Base-by-base conservation (phyloP, 2,888 invertebrate species). In the Morpho helenor region DNA sequence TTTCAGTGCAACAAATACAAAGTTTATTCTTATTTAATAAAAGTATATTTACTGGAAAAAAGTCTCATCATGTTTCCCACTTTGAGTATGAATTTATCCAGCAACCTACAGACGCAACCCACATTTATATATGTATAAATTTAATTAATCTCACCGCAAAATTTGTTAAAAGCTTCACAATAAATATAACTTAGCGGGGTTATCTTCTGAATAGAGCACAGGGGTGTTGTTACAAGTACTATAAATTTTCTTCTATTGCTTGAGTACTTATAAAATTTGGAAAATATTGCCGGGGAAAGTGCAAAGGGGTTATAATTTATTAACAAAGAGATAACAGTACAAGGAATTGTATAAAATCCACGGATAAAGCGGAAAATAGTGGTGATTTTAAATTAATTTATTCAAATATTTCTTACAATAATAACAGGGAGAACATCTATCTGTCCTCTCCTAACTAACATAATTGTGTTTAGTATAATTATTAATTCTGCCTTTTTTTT, bases 181-280 rank as follows among this genome's bases (percentile, higher is more conserved):
- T 61, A 61, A 59, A 61, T 61, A 59, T 46, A 59, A 56, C 52
- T 44, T 56, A 52, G 39, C 45, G 52, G 41, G 47, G 49, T 58
- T 61, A 59, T 61, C 61, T 59, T 58, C 44, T 40, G 44, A 57
- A 52, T 40, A 7, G 53, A 53, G 49, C 56, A 49, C 46, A 22
- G 57, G 50, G 51, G 57, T 58, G 57, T 53, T 62, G 60, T 64
- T 51, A 54, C 51, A 54, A 59, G 62, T 52, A 51, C 50, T 53
- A 56, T 61, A 61, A 61, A 61, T 61, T 61, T 53, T 44, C 56
- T 61, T 59, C 58, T 59, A 61, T 61, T 59, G 58, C 61, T 59
- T 59, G 52, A 56, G 52, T 59, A 52, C 54, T 61, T 57, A 55
- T 58, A 57, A 57, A 57, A 57, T 57, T 57, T 57, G 39, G 52